These are phyloP conservation scores for Benthosema pterotum DNA, from an alignment of 2,797 vertebrate genomes.

Conservation along the genomic window DNA sequence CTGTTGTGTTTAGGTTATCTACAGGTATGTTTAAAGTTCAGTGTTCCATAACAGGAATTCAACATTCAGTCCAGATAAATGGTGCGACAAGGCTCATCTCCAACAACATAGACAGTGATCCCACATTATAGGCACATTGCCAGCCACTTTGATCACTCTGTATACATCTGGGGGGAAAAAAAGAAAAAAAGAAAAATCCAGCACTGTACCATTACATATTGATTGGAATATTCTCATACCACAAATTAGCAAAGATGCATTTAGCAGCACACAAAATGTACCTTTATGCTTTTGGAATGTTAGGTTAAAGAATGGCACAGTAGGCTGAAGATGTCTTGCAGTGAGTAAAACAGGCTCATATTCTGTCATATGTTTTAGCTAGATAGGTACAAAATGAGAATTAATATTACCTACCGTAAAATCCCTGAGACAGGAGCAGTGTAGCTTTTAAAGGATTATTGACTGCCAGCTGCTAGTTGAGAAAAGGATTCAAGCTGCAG, in stretches of 20 bases:
- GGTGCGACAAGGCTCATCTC: not conserved
- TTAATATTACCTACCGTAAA: constrained; percentile 41
- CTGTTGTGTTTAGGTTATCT: too few relatives aligned
- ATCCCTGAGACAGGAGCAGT: constrained; percentile 23
- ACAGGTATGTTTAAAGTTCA: too few relatives aligned
- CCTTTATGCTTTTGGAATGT: not conserved
- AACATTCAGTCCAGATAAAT: constrained; percentile 20
- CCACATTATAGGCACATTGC: not conserved
- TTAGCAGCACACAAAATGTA: not conserved
- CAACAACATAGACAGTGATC: not conserved
- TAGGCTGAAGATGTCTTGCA: not conserved
- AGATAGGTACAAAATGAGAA: not conserved
- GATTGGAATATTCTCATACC: not conserved
- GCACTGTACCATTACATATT: not conserved
- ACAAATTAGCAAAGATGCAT: not conserved
- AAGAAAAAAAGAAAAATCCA: too few relatives aligned
- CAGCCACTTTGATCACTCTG: not conserved
- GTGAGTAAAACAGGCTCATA: not conserved
- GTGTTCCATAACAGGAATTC: too few relatives aligned
- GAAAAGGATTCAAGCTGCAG: constrained; percentile 30
- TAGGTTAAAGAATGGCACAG: not conserved
- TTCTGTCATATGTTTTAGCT: not conserved
- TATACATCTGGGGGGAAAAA: too few relatives aligned
- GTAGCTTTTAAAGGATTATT: constrained; percentile 2
- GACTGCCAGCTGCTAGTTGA: not conserved